Conservation (phyloP, 2,113 vertebrate species). For the Alethe castanea region DNA sequence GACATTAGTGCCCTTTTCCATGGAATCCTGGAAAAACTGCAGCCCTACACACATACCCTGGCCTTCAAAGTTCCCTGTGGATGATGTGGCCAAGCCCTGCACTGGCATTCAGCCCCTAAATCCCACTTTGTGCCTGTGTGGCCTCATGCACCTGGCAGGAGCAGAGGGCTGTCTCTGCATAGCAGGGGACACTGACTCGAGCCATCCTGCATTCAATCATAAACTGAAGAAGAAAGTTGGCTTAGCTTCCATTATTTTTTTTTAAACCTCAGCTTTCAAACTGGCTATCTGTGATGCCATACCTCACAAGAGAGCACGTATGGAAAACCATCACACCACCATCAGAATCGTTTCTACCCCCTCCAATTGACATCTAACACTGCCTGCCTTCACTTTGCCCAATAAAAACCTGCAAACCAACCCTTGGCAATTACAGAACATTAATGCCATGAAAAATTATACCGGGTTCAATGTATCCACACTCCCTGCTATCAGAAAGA, state of each 20-base stretch:
- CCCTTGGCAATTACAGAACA: background rate
- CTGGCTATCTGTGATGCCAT: background rate
- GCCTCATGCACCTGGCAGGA: background rate
- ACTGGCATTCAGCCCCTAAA: background rate
- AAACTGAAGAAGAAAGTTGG: background rate
- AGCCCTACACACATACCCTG: accelerated
- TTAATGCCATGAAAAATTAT: background rate
- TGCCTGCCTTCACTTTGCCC: background rate
- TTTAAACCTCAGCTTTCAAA: background rate
- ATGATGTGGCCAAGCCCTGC: background rate
- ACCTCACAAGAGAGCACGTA: background rate
- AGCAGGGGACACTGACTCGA: background rate
- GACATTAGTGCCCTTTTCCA: background rate
- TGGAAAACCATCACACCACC: background rate
- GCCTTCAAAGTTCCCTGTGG: background rate
- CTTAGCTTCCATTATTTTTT: background rate
- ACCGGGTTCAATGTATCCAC: background rate
- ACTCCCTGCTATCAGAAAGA: background rate
- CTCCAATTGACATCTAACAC: background rate
- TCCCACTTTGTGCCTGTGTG: background rate
- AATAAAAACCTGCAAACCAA: background rate
- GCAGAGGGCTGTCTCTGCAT: background rate
- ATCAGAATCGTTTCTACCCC: background rate
- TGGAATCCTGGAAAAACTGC: background rate
- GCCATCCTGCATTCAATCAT: background rate